Evolutionary conservation across 2,113 vertebrate species (phyloP).

Genomic region (Oxyruncus cristatus): DNA sequence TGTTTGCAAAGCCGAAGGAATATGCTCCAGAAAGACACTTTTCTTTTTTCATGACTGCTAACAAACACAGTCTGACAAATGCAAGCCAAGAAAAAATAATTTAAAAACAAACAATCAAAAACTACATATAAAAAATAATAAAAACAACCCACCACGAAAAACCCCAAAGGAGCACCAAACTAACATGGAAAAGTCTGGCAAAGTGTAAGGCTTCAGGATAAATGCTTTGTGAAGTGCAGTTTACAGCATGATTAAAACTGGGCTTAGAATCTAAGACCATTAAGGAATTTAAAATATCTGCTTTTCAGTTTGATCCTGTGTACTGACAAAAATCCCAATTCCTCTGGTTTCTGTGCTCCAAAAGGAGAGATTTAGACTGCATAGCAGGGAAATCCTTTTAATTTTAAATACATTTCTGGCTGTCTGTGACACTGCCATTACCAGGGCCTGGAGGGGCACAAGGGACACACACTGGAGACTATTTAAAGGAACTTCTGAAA

Average conservation of each 20-base stretch:
- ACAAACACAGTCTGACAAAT: background rate
- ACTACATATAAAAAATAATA: background rate
- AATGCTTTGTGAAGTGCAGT: background rate
- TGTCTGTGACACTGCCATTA: fast-evolving
- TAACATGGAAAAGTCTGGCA: background rate
- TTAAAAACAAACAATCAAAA: background rate
- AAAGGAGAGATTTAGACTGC: background rate
- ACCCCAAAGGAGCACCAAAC: background rate
- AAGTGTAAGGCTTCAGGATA: background rate
- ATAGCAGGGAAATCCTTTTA: background rate
- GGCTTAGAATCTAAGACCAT: background rate
- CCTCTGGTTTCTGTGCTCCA: background rate
- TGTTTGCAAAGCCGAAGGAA: background rate
- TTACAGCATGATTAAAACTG: background rate
- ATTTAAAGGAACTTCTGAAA: fast-evolving
- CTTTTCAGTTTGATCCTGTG: background rate
- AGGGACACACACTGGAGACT: fast-evolving
- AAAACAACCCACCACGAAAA: background rate
- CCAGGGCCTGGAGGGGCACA: background rate
- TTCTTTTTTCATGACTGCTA: background rate
- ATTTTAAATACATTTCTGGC: fast-evolving
- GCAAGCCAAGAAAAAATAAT: background rate
- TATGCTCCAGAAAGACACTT: fast-evolving
- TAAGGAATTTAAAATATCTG: background rate
- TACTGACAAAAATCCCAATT: background rate